Evolutionary conservation across 2,113 vertebrate genomes (phyloP).

Genomic region (Paracanthobrama guichenoti): DNA sequence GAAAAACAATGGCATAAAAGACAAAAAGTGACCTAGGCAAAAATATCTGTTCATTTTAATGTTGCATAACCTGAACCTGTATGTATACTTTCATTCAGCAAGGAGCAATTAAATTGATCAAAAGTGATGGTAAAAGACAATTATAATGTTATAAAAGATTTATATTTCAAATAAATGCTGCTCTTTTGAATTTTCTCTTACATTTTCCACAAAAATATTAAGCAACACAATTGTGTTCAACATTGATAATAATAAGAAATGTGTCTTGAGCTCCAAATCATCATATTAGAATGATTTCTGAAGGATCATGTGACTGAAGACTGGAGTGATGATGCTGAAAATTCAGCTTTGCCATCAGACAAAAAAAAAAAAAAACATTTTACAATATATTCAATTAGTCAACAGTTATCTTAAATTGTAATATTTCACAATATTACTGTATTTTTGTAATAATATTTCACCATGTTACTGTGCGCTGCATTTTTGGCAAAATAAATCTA

Average conservation of each 20-base stretch:
- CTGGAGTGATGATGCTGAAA: background rate
- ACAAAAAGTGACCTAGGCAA: background rate
- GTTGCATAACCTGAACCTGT: too few species aligned
- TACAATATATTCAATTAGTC: background rate
- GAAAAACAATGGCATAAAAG: constrained; percentile 5
- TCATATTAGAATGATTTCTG: background rate
- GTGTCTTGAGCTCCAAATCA: background rate
- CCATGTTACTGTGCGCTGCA: too few species aligned
- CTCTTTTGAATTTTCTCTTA: too few species aligned
- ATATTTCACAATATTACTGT: background rate
- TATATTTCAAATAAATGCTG: too few species aligned
- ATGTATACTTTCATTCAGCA: too few species aligned
- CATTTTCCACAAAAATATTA: too few species aligned
- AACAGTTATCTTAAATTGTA: background rate
- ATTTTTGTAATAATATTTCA: too few species aligned
- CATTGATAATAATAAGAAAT: too few species aligned
- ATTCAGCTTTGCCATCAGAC: background rate
- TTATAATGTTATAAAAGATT: too few species aligned
- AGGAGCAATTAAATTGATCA: too few species aligned
- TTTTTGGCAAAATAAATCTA: background rate
- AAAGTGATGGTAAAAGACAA: too few species aligned
- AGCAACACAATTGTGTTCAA: too few species aligned
- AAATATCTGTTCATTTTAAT: background rate
- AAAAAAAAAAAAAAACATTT: background rate
- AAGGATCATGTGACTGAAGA: background rate